Percentiles rank a stretch among this genome's conserved stretches.
phyloP scores from a whole-genome alignment of 2,888 invertebrate genomes.

The Sphaeridia pumilis region DNA sequence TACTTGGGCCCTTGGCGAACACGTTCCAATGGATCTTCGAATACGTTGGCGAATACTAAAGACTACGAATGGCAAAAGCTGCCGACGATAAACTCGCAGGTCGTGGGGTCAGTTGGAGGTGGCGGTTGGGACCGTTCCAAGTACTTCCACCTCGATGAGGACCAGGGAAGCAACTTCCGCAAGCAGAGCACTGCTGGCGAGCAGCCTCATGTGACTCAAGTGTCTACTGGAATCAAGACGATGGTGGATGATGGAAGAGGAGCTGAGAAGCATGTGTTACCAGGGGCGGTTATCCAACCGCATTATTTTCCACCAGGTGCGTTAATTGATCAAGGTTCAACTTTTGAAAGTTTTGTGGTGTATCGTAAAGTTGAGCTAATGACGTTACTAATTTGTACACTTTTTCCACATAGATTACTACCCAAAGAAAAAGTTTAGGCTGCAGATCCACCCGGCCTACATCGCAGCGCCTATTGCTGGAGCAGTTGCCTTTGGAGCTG shows the following conservation, averaged over 20 bases:
- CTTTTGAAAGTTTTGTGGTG: not conserved
- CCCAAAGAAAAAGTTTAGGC: conserved; percentile 25
- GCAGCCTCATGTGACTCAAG: conserved; percentile 4
- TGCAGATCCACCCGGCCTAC: conserved; percentile 29
- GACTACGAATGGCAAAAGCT: conserved; percentile 15
- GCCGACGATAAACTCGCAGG: not conserved
- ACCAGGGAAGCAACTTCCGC: no score
- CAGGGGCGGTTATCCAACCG: not conserved
- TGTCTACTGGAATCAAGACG: conserved; percentile 2
- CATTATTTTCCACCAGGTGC: conserved; percentile 14
- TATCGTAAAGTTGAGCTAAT: not conserved
- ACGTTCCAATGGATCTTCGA: not conserved
- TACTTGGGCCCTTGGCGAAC: conserved; percentile 1
- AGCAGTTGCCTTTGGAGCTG: conserved; percentile 28
- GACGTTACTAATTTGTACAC: not conserved
- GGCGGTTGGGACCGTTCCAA: conserved; percentile 5
- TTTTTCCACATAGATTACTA: conserved; percentile 13
- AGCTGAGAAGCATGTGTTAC: not conserved
- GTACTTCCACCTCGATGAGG: conserved; percentile 5
- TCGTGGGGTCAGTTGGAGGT: not conserved
- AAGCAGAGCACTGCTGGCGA: not conserved
- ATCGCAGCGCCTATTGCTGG: conserved; percentile 30
- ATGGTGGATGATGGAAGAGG: not conserved
- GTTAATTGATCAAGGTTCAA: not conserved
- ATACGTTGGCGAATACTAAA: not conserved